Evolutionary conservation across 2,797 vertebrate genomes (phyloP).

Genomic region (Brachyalestes nurse): DNA sequence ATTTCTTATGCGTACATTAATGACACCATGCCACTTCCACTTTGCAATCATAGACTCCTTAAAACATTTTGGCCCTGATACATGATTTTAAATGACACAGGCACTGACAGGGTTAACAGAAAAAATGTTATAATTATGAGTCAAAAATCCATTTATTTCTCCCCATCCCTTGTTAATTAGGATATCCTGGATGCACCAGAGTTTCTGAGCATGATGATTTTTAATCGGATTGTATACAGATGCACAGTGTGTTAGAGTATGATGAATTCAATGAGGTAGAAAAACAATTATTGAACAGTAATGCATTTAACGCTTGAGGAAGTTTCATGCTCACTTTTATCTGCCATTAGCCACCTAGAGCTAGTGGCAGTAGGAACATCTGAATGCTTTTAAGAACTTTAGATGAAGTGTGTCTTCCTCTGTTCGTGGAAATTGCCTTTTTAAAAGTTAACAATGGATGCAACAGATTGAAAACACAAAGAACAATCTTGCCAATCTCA

Average conservation of each 20-base stretch:
- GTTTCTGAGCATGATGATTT: conserved; percentile 47
- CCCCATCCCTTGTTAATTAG: conserved; percentile 49
- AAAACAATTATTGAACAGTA: conserved; percentile 69
- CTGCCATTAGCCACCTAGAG: conserved; percentile 60
- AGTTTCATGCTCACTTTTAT: conserved; percentile 54
- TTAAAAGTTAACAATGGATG: conserved; percentile 25
- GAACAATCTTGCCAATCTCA: not conserved
- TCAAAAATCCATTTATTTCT: conserved; percentile 33
- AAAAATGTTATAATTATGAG: conserved; percentile 25
- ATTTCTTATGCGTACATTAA: conserved; percentile 34
- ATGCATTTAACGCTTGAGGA: conserved; percentile 60
- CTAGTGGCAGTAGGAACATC: conserved; percentile 27
- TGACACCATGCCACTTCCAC: conserved; percentile 16
- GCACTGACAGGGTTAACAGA: conserved; percentile 32
- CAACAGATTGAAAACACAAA: not conserved
- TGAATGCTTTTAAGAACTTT: conserved; percentile 35
- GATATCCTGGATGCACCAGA: conserved; percentile 46
- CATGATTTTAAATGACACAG: conserved; percentile 8
- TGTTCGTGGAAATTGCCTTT: conserved; percentile 18
- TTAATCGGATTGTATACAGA: conserved; percentile 57
- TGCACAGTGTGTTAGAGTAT: conserved; percentile 51
- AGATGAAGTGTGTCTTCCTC: conserved; percentile 7
- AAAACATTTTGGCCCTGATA: conserved; percentile 16
- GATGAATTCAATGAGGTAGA: conserved; percentile 61
- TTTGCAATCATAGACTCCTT: conserved; percentile 45